Percentiles rank a stretch among this genome's conserved stretches.
Evolutionary conservation across 2,888 invertebrate genomes (phyloP).

Genomic region (Mechanitis messenoides): DNA sequence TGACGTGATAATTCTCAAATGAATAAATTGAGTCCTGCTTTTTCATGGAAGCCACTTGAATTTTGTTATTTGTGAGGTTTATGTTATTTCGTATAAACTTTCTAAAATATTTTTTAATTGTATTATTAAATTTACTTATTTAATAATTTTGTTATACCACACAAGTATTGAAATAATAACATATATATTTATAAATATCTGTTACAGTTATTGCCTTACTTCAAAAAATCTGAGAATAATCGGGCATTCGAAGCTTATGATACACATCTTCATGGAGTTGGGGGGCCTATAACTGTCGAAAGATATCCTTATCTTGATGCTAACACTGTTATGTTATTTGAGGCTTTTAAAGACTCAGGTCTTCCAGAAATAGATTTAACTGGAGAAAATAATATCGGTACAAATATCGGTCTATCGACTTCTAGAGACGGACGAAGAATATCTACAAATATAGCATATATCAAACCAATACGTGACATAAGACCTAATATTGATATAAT

Average conservation of each 20-base stretch:
- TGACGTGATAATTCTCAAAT: background rate
- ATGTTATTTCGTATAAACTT: no score
- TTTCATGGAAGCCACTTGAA: no score
- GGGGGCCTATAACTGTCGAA: slow-evolving; percentile 80
- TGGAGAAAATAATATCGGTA: slow-evolving; percentile 75
- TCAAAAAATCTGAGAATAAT: slow-evolving; percentile 81
- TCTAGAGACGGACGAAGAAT: slow-evolving; percentile 76
- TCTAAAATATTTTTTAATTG: no score
- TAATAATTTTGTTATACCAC: no score
- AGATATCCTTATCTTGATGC: slow-evolving; percentile 78
- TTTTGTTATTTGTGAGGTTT: no score
- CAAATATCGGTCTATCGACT: slow-evolving; percentile 79
- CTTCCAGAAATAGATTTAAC: slow-evolving; percentile 77
- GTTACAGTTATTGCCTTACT: slow-evolving; percentile 80
- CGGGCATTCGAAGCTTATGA: slow-evolving; percentile 72
- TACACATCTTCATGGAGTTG: slow-evolving; percentile 74
- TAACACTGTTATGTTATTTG: slow-evolving; percentile 73
- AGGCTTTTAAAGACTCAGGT: slow-evolving; percentile 79
- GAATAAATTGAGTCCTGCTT: background rate
- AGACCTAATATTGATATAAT: slow-evolving; percentile 71
- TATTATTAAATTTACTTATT: background rate
- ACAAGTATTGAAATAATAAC: no score
- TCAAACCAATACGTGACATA: slow-evolving; percentile 77
- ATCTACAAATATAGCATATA: slow-evolving; percentile 80
- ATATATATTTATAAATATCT: background rate